Base-by-base conservation (phyloP, 2,113 vertebrate genomes). In the Leuciscus idus region DNA sequence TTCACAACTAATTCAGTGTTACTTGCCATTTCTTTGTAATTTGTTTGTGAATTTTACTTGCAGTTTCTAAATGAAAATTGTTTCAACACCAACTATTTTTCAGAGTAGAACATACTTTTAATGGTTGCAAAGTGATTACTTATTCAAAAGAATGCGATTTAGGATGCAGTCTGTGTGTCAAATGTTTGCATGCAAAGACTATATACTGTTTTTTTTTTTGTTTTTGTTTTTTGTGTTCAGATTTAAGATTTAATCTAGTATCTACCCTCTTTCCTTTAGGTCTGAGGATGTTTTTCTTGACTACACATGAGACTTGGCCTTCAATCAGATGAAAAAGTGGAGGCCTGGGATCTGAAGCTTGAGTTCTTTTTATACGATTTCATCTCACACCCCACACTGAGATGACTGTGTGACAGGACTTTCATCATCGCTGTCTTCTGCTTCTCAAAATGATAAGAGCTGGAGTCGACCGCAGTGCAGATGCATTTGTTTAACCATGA, bases 341-440 rank as follows among this genome's bases (percentile, higher is more conserved):
- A 50, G 73, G 73, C 73, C 39, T 75, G 43, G 73, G n/a, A 43
- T n/a, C 36, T 73, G 70, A 75, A 75, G 21, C 46, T n/a, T 73
- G 10, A 78, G 74, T 52, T 36, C 10, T 57, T 15, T 39, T 33
- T 21, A 59, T 26, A 7, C 8, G 21, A 80, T 80, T 80, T 80
- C 10, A 39, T 80, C 28, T 59, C 76, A 36, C 50, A 23, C 52
- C 50, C 28, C 28, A 59, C 17, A 23, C 50, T 4, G 6, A 59
- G 77, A 62, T 79, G 76, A 78, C 50, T 61, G 55, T 55, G 17
- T 33, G 77, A 80, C 33, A 39, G 33, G 33, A 80, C 77, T 80
- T 79, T 61, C 33, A 79, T 79, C 76, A 48, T 74, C 23, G 23
- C 72, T 15, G 72, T 48, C 72, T 74, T 74, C 72, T 48, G n/a